Percentiles rank a stretch among this genome's conserved stretches.
Evolutionary conservation across 2,113 vertebrate genomes (phyloP).

Genomic region (Pseudorectes ferrugineus): DNA sequence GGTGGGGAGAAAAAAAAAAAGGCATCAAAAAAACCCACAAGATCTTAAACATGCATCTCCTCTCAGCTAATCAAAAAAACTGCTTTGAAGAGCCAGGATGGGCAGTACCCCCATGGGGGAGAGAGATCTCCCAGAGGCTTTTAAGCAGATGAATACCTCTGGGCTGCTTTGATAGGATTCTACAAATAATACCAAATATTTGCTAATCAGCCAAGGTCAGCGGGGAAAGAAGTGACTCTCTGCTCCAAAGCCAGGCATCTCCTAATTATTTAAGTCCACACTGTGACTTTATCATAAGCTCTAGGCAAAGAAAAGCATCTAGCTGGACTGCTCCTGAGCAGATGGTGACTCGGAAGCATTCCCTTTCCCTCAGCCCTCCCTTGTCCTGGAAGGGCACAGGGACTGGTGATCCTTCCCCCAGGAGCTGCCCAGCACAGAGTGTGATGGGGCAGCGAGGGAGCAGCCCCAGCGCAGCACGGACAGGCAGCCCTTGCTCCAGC

Average conservation of each 20-base stretch:
- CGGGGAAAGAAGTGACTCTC: neutral
- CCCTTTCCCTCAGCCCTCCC: neutral
- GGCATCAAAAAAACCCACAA: neutral
- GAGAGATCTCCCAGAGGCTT: neutral
- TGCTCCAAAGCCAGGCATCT: conserved; percentile 15
- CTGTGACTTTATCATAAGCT: conserved; percentile 33
- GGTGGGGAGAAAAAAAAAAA: neutral
- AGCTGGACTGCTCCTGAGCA: neutral
- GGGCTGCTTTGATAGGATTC: conserved; percentile 33
- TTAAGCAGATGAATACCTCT: conserved; percentile 30
- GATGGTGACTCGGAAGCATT: neutral
- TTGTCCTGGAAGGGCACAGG: neutral
- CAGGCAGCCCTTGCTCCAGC: rapidly evolving
- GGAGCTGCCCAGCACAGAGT: neutral
- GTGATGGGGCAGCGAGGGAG: neutral
- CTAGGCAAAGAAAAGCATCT: neutral
- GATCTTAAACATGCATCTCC: conserved; percentile 31
- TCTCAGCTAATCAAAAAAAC: conserved; percentile 34
- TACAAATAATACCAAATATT: conserved; percentile 40
- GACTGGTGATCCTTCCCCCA: neutral
- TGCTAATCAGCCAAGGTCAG: conserved; percentile 51
- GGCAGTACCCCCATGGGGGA: neutral
- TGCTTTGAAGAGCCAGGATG: conserved; percentile 28
- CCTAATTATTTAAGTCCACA: conserved; percentile 44
- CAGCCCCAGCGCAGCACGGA: neutral